These are phyloP conservation scores for Pollenia labialis DNA, from an alignment of 2,888 invertebrate species.

Conservation along the genomic window DNA sequence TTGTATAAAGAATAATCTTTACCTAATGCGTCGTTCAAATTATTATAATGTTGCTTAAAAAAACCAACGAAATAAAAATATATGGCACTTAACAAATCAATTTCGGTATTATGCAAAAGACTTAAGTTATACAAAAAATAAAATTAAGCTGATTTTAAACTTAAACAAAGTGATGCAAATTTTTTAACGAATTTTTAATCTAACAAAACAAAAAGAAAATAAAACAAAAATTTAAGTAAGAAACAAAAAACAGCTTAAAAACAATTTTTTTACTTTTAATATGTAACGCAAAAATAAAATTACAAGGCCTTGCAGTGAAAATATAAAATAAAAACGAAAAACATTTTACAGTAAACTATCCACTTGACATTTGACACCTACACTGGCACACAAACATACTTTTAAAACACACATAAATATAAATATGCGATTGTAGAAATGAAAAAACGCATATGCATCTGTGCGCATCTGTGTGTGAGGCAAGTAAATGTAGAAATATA, in stretches of 20 bases:
- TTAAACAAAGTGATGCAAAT: slow-evolving; percentile 46
- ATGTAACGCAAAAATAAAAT: slow-evolving; percentile 24
- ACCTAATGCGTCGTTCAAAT: too few relatives aligned
- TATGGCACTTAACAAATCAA: slow-evolving; percentile 26
- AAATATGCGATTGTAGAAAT: slow-evolving; percentile 18
- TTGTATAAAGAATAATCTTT: too few relatives aligned
- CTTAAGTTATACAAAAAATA: background rate
- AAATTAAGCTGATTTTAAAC: slow-evolving; percentile 41
- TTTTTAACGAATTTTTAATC: slow-evolving; percentile 11
- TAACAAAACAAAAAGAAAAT: background rate
- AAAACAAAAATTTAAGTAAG: background rate
- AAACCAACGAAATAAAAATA: background rate
- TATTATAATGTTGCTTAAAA: background rate
- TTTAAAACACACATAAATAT: background rate
- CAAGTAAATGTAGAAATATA: slow-evolving; percentile 51
- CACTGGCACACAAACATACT: slow-evolving; percentile 39
- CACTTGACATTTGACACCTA: slow-evolving; percentile 71
- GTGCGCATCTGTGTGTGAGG: background rate
- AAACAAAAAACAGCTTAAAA: background rate
- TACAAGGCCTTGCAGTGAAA: slow-evolving; percentile 45
- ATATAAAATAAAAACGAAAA: slow-evolving; percentile 47
- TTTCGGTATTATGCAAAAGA: slow-evolving; percentile 32
- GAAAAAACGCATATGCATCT: background rate
- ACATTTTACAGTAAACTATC: slow-evolving; percentile 66
- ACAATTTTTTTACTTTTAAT: slow-evolving; percentile 23